Evolutionary conservation across 2,797 vertebrate genomes (phyloP).

Genomic region (Enteromius radiatus): DNA sequence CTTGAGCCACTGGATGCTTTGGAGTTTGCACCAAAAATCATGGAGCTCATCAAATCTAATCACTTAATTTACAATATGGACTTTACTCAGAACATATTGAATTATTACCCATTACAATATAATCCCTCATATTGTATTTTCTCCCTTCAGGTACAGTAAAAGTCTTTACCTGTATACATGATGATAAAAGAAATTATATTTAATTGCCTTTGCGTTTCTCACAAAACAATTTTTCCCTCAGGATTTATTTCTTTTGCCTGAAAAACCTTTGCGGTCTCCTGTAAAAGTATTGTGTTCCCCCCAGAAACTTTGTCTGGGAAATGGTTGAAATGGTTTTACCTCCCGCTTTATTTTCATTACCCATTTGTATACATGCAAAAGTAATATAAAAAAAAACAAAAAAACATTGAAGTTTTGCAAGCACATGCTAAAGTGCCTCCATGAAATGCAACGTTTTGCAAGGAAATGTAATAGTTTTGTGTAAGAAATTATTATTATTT

Average conservation of each 20-base stretch:
- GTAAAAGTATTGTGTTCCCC: not conserved
- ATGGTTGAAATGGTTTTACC: not conserved
- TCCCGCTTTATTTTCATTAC: too few species aligned
- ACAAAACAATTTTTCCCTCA: too few species aligned
- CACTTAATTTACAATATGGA: not conserved
- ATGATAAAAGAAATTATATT: not conserved
- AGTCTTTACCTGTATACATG: not conserved
- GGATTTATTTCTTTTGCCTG: too few species aligned
- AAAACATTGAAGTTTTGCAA: too few species aligned
- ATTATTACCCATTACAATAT: not conserved
- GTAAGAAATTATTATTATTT: too few species aligned
- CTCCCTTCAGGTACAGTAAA: not conserved
- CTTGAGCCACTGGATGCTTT: constrained; percentile 39
- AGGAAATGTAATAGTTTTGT: not conserved
- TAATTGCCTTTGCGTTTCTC: too few species aligned
- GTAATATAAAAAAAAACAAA: too few species aligned
- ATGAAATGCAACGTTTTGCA: not conserved
- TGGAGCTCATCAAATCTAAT: not conserved
- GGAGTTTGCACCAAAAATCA: constrained; percentile 2
- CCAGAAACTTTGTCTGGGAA: not conserved
- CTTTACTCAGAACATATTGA: not conserved
- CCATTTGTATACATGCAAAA: too few species aligned
- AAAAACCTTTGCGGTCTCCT: too few species aligned
- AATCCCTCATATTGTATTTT: not conserved
- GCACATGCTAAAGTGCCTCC: not conserved